phyloP scores from a whole-genome alignment of 2,888 invertebrate genomes.

The Nymphalis polychloros region DNA sequence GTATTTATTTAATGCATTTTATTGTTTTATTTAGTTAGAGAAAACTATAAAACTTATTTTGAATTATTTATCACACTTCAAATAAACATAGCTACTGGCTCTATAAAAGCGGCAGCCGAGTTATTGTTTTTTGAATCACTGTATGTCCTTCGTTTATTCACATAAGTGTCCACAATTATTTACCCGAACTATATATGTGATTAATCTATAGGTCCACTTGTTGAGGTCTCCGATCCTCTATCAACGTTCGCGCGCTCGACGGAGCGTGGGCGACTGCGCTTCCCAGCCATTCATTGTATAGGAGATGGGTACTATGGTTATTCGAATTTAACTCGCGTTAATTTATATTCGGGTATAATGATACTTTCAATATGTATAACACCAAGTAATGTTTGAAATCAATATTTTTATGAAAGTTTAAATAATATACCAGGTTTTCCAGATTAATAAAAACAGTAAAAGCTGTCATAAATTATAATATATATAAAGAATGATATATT shows the following conservation, averaged over 20 bases:
- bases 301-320: slow-evolving; percentile 53
- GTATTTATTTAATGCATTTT: neutral
- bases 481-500: too few relatives aligned
- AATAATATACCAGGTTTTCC: neutral
- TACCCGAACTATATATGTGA: slow-evolving; percentile 18
- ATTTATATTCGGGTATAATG: neutral
- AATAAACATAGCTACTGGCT: neutral
- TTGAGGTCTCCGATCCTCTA: slow-evolving; percentile 56
- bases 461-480: too few relatives aligned
- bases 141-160: slow-evolving; percentile 15
- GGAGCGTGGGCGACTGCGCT: slow-evolving; percentile 78
- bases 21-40: neutral
- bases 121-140: neutral
- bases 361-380: neutral
- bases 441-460: too few relatives aligned
- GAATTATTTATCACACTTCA: neutral
- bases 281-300: slow-evolving; percentile 68
- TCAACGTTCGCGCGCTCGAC: slow-evolving; percentile 76
- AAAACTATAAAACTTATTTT: neutral
- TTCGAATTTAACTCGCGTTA: slow-evolving; percentile 45
- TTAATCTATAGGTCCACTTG: slow-evolving; percentile 57
- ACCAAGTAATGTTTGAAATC: too few relatives aligned
- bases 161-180: slow-evolving; percentile 14
- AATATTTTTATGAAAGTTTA: neutral
- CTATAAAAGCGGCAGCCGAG: neutral